Evolutionary conservation across 2,888 invertebrate genomes (phyloP).

Genomic region (Agrochola litura): DNA sequence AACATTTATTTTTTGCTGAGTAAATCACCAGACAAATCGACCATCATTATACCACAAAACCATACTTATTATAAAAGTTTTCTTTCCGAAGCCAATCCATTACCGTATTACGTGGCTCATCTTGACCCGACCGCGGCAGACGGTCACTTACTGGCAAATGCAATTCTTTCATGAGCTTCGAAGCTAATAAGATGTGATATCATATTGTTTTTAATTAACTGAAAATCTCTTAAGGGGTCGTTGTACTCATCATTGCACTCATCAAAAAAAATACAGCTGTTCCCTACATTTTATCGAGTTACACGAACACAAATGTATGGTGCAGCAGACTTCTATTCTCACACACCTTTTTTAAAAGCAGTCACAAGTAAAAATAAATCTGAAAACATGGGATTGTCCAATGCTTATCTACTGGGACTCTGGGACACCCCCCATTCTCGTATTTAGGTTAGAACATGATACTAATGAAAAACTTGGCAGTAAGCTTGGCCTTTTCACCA

Average conservation of each 20-base stretch:
- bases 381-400: not conserved
- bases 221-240: too few species aligned
- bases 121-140: slow-evolving; percentile 30
- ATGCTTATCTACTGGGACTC: not conserved
- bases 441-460: not conserved
- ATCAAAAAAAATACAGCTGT: too few species aligned
- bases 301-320: too few species aligned
- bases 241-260: too few species aligned
- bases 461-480: too few species aligned
- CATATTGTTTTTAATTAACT: too few species aligned
- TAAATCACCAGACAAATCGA: not conserved
- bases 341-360: too few species aligned
- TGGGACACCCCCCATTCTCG: not conserved
- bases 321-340: too few species aligned
- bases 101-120: slow-evolving; percentile 51
- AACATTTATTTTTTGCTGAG: not conserved
- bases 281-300: too few species aligned
- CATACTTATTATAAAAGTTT: slow-evolving; percentile 14
- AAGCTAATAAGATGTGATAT: slow-evolving; percentile 21
- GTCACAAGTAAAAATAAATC: not conserved
- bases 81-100: slow-evolving; percentile 52
- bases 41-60: not conserved
- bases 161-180: slow-evolving; percentile 1
- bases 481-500: not conserved
- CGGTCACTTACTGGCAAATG: slow-evolving; percentile 36